These are phyloP conservation scores for Nyctereutes procyonoides DNA, from an alignment of 2,113 vertebrate genomes.

Conservation along the genomic window DNA sequence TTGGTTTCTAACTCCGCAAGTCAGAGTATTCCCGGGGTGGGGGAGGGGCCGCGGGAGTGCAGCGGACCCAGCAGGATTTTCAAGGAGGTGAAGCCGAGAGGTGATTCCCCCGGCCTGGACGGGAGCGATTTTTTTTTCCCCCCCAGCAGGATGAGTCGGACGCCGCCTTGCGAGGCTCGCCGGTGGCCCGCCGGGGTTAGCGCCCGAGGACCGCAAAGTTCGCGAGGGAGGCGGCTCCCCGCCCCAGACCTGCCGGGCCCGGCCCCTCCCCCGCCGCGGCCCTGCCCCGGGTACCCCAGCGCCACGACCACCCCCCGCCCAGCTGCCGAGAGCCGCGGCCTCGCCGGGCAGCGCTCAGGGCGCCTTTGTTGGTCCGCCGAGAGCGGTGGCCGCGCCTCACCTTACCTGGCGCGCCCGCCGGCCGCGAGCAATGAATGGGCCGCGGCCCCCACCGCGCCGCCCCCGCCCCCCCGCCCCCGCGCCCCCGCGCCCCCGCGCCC, in stretches of 20 bases:
- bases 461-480: background rate
- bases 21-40: background rate
- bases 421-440: background rate
- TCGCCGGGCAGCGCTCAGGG: background rate
- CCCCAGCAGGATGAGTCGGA: background rate
- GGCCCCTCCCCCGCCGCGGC: background rate
- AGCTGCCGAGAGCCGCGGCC: background rate
- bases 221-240: background rate
- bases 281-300: background rate
- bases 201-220: slow-evolving; percentile 29
- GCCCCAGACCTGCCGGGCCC: background rate
- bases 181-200: background rate
- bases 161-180: background rate
- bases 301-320: background rate
- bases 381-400: background rate
- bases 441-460: background rate
- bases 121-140: background rate
- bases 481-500: background rate
- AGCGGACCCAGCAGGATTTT: background rate
- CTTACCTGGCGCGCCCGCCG: slow-evolving; percentile 62
- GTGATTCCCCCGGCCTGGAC: background rate
- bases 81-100: background rate
- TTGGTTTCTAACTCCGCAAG: slow-evolving; percentile 11
- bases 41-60: slow-evolving; percentile 20
- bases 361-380: slow-evolving; percentile 70